These are phyloP conservation scores for Ichneumoninae sp. DNA, from an alignment of 2,888 invertebrate genomes.

Conservation along the genomic window DNA sequence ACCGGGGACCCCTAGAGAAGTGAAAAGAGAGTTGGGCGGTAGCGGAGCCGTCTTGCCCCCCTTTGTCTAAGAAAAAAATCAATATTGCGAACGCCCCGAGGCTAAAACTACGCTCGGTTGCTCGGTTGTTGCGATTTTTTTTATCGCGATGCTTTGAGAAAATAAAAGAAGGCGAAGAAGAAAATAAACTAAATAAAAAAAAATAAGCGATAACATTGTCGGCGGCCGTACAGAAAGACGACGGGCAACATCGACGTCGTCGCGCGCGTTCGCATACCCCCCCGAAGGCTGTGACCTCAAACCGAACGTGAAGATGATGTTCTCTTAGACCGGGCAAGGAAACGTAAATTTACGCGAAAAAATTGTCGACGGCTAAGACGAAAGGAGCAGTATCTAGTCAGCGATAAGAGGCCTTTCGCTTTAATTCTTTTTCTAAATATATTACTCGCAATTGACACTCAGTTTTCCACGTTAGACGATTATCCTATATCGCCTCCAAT, in stretches of 20 bases:
- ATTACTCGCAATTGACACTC: background rate
- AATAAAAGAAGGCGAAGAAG: background rate
- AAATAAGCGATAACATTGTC: conserved; percentile 34
- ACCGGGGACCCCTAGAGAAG: conserved; percentile 54
- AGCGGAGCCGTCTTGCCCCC: conserved; percentile 49
- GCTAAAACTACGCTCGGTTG: conserved; percentile 53
- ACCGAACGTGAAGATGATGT: conserved; percentile 62
- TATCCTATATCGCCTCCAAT: background rate
- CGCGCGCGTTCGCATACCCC: conserved; percentile 50
- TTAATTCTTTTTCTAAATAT: background rate
- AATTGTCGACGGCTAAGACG: conserved; percentile 38
- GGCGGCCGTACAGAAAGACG: conserved; percentile 32
- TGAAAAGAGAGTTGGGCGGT: conserved; percentile 50
- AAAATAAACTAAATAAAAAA: background rate
- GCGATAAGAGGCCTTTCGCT: conserved; percentile 11
- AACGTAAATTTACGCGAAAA: conserved; percentile 50
- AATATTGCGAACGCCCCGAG: conserved; percentile 57
- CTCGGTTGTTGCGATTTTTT: conserved; percentile 39
- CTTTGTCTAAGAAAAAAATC: conserved; percentile 63
- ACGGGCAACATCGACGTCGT: conserved; percentile 39
- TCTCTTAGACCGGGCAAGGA: conserved; percentile 58
- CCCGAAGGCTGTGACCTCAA: conserved; percentile 78
- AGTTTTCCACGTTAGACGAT: background rate
- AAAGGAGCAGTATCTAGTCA: conserved; percentile 48
- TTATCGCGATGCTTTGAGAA: conserved; percentile 34